phyloP scores from a whole-genome alignment of 2,797 vertebrate genomes.

The Chelonia mydas region DNA sequence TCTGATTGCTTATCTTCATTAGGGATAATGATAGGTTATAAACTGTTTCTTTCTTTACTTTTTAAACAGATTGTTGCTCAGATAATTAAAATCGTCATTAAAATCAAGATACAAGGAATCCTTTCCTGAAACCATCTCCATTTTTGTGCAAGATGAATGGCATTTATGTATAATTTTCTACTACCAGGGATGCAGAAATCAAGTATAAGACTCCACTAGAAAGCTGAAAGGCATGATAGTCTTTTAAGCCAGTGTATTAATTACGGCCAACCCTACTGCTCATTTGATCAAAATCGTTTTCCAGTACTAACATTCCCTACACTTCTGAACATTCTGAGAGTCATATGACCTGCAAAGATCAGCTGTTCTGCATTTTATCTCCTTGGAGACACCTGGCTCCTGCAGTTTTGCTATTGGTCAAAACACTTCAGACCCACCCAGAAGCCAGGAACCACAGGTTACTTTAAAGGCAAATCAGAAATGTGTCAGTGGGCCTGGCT shows the following conservation, averaged over 20 bases:
- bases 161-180: accelerated
- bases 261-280: background rate
- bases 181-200: background rate
- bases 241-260: slow-evolving; percentile 7
- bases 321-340: slow-evolving; percentile 19
- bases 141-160: background rate
- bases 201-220: background rate
- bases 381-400: background rate
- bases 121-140: background rate
- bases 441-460: background rate
- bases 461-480: slow-evolving; percentile 38
- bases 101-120: background rate
- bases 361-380: background rate
- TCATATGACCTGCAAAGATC: background rate
- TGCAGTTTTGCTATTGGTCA: background rate
- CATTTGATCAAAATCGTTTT: background rate
- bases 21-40: background rate
- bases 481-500: background rate
- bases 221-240: background rate
- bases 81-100: slow-evolving; percentile 51
- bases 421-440: background rate
- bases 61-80: slow-evolving; percentile 7
- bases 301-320: background rate
- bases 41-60: background rate
- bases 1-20: background rate